phyloP scores from a whole-genome alignment of 2,113 vertebrate species.

The Burhinus bistriatus region DNA sequence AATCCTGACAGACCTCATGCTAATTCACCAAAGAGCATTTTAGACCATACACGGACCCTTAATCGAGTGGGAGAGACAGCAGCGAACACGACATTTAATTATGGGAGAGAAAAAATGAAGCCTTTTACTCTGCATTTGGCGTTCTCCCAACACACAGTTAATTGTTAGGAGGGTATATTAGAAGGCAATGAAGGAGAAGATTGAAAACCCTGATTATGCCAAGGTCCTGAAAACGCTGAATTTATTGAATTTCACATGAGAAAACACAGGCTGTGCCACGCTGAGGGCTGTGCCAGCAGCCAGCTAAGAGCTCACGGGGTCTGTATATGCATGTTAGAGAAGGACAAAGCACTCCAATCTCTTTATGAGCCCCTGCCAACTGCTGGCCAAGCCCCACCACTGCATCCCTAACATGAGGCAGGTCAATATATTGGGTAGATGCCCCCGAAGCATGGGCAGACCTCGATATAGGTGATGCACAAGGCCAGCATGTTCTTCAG shows the following conservation, averaged over 20 bases:
- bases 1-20: not conserved
- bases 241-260: conserved; percentile 53
- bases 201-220: conserved; percentile 57
- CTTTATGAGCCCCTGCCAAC: not conserved
- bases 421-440: not conserved
- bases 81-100: conserved; percentile 26
- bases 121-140: conserved; percentile 59
- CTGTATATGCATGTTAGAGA: not conserved
- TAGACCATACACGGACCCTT: not conserved
- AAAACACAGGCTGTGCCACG: not conserved
- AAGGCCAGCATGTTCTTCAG: not conserved
- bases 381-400: not conserved
- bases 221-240: conserved; percentile 30
- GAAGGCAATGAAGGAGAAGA: conserved; percentile 64
- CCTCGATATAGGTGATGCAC: not conserved
- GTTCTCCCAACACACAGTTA: conserved; percentile 36
- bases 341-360: not conserved
- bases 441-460: not conserved
- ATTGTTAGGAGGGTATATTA: conserved; percentile 58
- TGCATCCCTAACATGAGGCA: not conserved
- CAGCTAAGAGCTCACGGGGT: not conserved
- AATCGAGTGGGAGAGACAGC: conserved; percentile 27
- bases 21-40: conserved; percentile 31
- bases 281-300: conserved; percentile 1
- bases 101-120: conserved; percentile 47